A percentile compares a stretch with the other conserved stretches of the same genome.
Evolutionary conservation across 1,140 invertebrate species (phyloP).

Genomic region (Hylyphantes graminicola): DNA sequence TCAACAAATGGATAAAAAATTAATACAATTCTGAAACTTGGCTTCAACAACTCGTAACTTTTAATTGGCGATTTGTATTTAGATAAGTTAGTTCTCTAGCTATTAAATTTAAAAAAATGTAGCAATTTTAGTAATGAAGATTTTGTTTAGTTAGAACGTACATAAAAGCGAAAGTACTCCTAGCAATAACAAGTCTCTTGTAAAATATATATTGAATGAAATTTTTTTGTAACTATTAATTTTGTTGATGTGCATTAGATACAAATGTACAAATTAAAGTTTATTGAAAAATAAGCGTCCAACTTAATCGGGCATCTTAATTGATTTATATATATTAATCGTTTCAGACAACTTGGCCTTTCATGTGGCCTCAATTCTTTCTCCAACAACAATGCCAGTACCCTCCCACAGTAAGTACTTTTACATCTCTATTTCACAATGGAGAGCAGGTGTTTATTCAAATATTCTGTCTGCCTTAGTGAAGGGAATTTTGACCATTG

Average conservation of each 20-base stretch:
- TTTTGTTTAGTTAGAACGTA: too few relatives aligned
- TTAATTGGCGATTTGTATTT: too few relatives aligned
- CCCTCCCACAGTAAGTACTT: slow-evolving; percentile 34
- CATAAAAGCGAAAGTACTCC: not conserved
- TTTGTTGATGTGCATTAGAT: not conserved
- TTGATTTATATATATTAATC: not conserved
- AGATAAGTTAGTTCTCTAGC: too few relatives aligned
- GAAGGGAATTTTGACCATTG: too few relatives aligned
- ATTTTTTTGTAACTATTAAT: not conserved
- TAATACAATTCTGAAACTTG: too few relatives aligned
- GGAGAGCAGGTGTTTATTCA: not conserved
- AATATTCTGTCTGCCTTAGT: too few relatives aligned
- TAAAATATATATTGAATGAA: not conserved
- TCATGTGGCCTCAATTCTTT: slow-evolving; percentile 46
- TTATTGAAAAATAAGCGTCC: not conserved
- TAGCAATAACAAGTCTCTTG: not conserved
- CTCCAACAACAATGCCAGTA: slow-evolving; percentile 36
- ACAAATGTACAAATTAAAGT: not conserved
- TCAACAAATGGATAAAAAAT: too few relatives aligned
- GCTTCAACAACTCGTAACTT: too few relatives aligned
- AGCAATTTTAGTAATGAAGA: too few relatives aligned
- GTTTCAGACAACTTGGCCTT: slow-evolving; percentile 37
- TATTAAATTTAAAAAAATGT: too few relatives aligned
- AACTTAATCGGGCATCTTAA: not conserved
- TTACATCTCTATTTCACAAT: not conserved